Evolutionary conservation across 2,888 invertebrate species (phyloP).

Genomic region (Pseudococcus longispinus): DNA sequence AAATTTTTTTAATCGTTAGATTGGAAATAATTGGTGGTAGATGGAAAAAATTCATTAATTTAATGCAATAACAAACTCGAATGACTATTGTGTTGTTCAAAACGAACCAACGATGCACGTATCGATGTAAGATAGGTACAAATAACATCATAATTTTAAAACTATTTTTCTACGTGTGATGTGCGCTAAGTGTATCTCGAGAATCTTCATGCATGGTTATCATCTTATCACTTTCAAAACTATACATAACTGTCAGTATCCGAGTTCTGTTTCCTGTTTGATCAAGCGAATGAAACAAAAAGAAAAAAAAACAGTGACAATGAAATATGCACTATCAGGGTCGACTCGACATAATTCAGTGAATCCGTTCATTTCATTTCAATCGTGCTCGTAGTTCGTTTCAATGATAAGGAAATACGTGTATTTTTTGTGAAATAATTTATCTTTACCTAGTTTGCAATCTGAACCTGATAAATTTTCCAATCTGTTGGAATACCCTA

Average conservation of each 20-base stretch:
- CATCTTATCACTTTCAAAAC: background rate
- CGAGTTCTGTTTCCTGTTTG: background rate
- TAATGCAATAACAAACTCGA: too few species aligned
- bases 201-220: background rate
- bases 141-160: background rate
- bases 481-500: too few species aligned
- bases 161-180: background rate
- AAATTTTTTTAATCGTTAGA: background rate
- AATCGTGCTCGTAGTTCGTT: background rate
- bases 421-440: background rate
- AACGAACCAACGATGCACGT: too few species aligned
- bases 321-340: background rate
- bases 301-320: background rate
- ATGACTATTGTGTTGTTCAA: too few species aligned
- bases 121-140: too few species aligned
- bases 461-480: background rate
- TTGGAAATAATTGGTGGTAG: background rate
- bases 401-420: background rate
- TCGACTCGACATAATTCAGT: background rate
- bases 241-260: background rate
- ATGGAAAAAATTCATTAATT: background rate
- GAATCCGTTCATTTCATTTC: background rate
- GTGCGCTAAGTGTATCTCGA: background rate
- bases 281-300: background rate
- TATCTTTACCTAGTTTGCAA: background rate